phyloP scores from a whole-genome alignment of 1,140 invertebrate species.

The Cydia fagiglandana region DNA sequence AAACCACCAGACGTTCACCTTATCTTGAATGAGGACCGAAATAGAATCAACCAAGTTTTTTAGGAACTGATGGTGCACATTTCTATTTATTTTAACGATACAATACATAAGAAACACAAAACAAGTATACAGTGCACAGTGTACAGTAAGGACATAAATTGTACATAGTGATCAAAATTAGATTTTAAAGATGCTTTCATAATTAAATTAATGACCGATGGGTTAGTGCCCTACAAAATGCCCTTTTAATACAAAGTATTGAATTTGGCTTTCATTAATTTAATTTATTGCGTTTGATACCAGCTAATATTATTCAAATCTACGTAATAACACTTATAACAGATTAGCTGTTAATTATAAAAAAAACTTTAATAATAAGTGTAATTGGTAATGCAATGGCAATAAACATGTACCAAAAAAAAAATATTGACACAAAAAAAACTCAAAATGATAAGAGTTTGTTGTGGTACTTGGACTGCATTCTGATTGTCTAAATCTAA shows the following conservation, averaged over 20 bases:
- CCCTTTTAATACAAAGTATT: not conserved
- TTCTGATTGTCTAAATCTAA: no score
- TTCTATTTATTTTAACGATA: not conserved
- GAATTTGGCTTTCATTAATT: not conserved
- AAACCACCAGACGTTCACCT: slow-evolving; percentile 21
- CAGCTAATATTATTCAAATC: not conserved
- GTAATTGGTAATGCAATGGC: not conserved
- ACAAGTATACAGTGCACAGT: not conserved
- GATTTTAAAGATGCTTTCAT: not conserved
- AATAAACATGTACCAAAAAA: not conserved
- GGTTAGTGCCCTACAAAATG: not conserved
- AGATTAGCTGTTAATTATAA: slow-evolving; percentile 12
- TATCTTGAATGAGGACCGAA: slow-evolving; percentile 17
- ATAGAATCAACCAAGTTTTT: not conserved
- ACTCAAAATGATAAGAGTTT: no score
- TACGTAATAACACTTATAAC: not conserved
- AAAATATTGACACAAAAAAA: no score
- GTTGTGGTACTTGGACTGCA: no score
- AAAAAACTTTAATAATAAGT: not conserved
- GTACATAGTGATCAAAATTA: not conserved
- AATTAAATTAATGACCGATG: not conserved
- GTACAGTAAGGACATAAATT: not conserved
- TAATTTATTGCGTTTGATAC: slow-evolving; percentile 8
- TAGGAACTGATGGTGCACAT: not conserved
- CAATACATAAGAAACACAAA: not conserved